Evolutionary conservation across 2,888 invertebrate species (phyloP).

Genomic region (Stenolophus ochropezus): DNA sequence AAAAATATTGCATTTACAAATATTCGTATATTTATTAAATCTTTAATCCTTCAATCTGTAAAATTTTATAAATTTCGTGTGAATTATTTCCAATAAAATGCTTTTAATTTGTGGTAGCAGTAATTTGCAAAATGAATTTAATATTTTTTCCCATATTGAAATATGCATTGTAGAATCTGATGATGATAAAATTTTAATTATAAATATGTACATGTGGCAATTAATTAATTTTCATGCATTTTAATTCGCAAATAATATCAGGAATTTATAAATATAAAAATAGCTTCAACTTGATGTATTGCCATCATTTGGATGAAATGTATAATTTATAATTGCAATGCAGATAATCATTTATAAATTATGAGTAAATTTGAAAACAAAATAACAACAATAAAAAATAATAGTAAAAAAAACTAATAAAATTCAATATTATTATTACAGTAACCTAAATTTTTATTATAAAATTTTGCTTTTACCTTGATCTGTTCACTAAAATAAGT

Average conservation of each 20-base stretch:
- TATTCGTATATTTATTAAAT: not conserved
- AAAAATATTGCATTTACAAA: not conserved
- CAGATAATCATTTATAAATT: not conserved
- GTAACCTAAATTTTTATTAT: too few relatives aligned
- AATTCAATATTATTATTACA: too few relatives aligned
- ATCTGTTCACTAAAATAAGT: too few relatives aligned
- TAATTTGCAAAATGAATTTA: constrained; percentile 2
- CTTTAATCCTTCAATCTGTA: constrained; percentile 4
- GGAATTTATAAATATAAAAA: not conserved
- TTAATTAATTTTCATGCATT: constrained; percentile 5
- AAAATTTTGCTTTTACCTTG: too few relatives aligned
- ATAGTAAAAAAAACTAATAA: too few relatives aligned
- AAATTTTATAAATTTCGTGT: not conserved
- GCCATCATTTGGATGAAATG: not conserved
- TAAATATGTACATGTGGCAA: constrained; percentile 5
- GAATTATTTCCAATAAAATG: constrained; percentile 15
- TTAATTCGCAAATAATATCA: not conserved
- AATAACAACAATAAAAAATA: too few relatives aligned
- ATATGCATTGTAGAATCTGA: not conserved
- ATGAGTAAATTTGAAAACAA: not conserved
- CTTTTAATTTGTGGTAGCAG: constrained; percentile 25
- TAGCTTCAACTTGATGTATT: not conserved
- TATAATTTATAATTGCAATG: not conserved
- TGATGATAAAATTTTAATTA: constrained; percentile 12
- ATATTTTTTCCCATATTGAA: not conserved